Percentiles rank a stretch among this genome's conserved stretches.
These are phyloP conservation scores for Echiichthys vipera DNA, from an alignment of 2,797 vertebrate genomes.

Conservation along the genomic window DNA sequence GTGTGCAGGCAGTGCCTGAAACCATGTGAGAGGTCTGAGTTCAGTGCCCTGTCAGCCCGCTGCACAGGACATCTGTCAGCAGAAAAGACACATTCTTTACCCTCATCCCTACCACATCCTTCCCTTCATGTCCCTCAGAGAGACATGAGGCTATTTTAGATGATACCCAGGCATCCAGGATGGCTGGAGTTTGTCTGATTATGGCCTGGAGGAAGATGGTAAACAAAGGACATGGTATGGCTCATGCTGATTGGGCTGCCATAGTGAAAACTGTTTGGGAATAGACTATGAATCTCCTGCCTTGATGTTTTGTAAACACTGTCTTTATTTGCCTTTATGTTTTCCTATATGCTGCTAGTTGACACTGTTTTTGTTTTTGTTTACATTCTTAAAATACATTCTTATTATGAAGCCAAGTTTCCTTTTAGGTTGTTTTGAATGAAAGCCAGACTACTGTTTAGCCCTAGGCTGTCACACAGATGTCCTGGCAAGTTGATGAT, in stretches of 20 bases:
- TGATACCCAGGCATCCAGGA: constrained; percentile 59
- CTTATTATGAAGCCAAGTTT: constrained; percentile 33
- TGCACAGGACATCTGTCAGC: constrained; percentile 77
- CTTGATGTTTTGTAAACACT: background rate
- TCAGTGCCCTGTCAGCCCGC: constrained; percentile 56
- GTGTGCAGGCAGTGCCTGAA: constrained; percentile 9
- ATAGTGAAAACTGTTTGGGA: constrained; percentile 38
- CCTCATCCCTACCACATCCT: constrained; percentile 78
- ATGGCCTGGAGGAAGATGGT: constrained; percentile 61
- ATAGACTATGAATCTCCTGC: constrained; percentile 25
- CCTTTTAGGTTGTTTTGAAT: constrained; percentile 45
- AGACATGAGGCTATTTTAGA: constrained; percentile 67
- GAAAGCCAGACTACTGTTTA: constrained; percentile 39
- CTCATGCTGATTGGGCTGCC: constrained; percentile 44
- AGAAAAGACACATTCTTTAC: constrained; percentile 75
- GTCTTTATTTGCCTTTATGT: constrained; percentile 16
- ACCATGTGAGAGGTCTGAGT: constrained; percentile 27
- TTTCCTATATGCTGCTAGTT: constrained; percentile 8
- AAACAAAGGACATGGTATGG: constrained; percentile 60
- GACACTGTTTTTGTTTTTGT: constrained; percentile 23
- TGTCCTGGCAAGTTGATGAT: constrained; percentile 29
- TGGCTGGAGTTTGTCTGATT: constrained; percentile 71
- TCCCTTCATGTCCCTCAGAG: constrained; percentile 63
- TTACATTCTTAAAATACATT: constrained; percentile 27
- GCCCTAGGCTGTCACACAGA: constrained; percentile 22